These are phyloP conservation scores for Lasioglossum calceatum DNA, from an alignment of 2,888 invertebrate species.

Conservation along the genomic window DNA sequence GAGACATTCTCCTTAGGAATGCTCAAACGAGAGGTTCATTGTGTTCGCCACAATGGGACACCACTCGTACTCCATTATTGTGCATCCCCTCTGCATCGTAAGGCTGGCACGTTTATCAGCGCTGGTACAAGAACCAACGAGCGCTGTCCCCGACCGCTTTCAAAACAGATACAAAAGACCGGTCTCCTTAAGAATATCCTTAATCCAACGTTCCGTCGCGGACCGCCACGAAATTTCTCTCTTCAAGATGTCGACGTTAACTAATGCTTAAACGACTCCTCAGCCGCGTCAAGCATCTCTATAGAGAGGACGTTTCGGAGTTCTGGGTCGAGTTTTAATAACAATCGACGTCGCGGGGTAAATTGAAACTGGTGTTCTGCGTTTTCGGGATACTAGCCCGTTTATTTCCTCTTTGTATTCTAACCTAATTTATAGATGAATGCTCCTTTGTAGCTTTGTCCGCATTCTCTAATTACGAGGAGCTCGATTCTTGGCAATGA, in stretches of 20 bases:
- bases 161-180: constrained; percentile 28
- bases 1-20: constrained; percentile 67
- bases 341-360: background rate
- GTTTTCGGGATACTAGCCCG: background rate
- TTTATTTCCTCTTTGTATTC: background rate
- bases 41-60: constrained; percentile 68
- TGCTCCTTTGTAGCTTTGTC: background rate
- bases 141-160: constrained; percentile 32
- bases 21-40: constrained; percentile 71
- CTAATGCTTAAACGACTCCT: background rate
- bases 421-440: background rate
- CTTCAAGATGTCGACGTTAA: background rate
- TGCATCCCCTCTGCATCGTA: constrained; percentile 50
- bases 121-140: constrained; percentile 45
- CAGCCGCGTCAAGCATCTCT: background rate
- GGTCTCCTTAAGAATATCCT: constrained; percentile 8
- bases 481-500: background rate
- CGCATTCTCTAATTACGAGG: background rate
- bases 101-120: constrained; percentile 55
- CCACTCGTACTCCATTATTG: constrained; percentile 67
- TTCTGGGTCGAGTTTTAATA: constrained; percentile 12
- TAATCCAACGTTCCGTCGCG: background rate
- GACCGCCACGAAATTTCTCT: background rate
- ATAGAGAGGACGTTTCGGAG: background rate
- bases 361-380: background rate